These are phyloP conservation scores for Chelon labrosus DNA, from an alignment of 2,797 vertebrate species.

Conservation along the genomic window DNA sequence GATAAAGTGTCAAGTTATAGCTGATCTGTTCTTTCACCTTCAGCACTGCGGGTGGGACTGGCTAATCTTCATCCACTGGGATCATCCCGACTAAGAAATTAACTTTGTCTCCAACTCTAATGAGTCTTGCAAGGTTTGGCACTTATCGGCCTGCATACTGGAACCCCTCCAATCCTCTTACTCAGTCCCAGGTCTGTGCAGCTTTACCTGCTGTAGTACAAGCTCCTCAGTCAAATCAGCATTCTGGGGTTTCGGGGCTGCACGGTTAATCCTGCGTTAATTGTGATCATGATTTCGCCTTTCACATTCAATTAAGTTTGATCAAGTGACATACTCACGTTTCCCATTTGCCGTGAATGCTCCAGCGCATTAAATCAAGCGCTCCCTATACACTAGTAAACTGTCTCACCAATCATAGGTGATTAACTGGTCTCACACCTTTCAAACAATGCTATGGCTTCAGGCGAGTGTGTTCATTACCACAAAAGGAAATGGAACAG, in stretches of 20 bases:
- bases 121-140: constrained; percentile 10
- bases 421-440: constrained; percentile 58
- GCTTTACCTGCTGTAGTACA: constrained; percentile 1
- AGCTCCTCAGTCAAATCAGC: constrained; percentile 5
- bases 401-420: constrained; percentile 48
- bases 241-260: background rate
- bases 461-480: constrained; percentile 34
- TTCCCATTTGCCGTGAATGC: constrained; percentile 41
- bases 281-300: constrained; percentile 41
- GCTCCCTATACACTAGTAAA: constrained; percentile 46
- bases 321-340: constrained; percentile 56
- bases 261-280: constrained; percentile 54
- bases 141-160: background rate
- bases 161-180: constrained; percentile 3
- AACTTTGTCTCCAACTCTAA: constrained; percentile 33
- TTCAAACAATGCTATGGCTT: constrained; percentile 32
- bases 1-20: background rate
- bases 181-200: background rate
- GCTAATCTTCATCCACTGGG: constrained; percentile 12
- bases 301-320: constrained; percentile 61
- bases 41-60: constrained; percentile 16
- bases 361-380: constrained; percentile 50
- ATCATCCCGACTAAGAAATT: constrained; percentile 27
- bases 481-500: constrained; percentile 18
- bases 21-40: background rate